phyloP scores from a whole-genome alignment of 2,797 vertebrate species.

The Lepidocolaptes lacrymiger region DNA sequence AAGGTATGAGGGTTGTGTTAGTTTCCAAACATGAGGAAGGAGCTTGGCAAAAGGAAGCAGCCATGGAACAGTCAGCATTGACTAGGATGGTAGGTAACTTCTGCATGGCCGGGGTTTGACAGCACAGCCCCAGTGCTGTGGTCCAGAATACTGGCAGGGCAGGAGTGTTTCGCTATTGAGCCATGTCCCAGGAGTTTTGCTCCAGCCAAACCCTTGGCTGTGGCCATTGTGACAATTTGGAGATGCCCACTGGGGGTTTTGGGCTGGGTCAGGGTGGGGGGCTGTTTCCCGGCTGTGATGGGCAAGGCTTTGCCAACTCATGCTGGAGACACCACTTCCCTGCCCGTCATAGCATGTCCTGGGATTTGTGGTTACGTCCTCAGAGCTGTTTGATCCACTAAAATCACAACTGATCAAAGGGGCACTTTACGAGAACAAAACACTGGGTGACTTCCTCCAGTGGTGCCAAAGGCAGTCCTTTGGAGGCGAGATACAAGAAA shows the following conservation, averaged over 20 bases:
- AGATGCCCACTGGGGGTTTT: background rate
- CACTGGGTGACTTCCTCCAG: slow-evolving; percentile 49
- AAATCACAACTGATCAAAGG: slow-evolving; percentile 50
- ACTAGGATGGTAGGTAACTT: background rate
- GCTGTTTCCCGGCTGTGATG: background rate
- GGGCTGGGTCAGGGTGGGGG: background rate
- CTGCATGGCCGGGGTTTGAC: rapidly evolving
- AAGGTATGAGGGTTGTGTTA: background rate
- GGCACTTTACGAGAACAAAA: slow-evolving; percentile 49
- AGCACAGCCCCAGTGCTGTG: rapidly evolving
- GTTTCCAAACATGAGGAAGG: background rate
- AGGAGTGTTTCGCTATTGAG: background rate
- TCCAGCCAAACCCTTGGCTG: background rate
- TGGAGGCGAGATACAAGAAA: background rate
- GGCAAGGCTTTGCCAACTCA: background rate
- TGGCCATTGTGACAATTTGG: background rate
- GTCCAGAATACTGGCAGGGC: rapidly evolving
- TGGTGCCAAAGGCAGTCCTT: slow-evolving; percentile 51
- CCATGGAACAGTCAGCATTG: background rate
- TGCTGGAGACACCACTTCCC: slow-evolving; percentile 5
- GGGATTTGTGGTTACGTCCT: slow-evolving; percentile 21
- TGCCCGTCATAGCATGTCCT: background rate
- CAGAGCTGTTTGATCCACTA: slow-evolving; percentile 31
- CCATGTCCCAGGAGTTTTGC: background rate
- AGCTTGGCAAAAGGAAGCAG: background rate